phyloP scores from a whole-genome alignment of 2,797 vertebrate genomes.

The Rhynchonycteris naso region DNA sequence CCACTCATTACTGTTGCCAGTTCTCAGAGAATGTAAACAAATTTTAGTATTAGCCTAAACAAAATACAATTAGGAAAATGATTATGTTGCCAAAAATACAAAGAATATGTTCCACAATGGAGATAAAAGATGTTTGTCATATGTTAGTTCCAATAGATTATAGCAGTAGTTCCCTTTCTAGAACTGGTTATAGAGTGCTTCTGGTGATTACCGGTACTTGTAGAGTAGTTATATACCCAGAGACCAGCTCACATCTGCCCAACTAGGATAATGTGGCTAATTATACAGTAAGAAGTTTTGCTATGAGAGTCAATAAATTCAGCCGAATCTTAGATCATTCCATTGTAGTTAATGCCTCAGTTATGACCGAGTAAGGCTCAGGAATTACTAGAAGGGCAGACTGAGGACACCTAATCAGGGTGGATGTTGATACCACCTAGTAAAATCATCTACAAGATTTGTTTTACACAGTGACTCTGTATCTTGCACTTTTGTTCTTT shows the following conservation, averaged over 20 bases:
- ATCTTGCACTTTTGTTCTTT: not conserved
- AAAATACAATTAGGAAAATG: slow-evolving; percentile 68
- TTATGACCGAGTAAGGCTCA: not conserved
- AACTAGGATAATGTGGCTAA: slow-evolving; percentile 8
- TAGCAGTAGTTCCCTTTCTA: not conserved
- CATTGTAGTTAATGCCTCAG: not conserved
- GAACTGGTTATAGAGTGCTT: not conserved
- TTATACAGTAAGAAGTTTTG: not conserved
- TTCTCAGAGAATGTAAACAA: slow-evolving; percentile 64
- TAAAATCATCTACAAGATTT: not conserved
- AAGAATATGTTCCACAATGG: slow-evolving; percentile 49
- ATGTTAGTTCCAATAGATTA: not conserved
- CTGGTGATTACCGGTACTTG: not conserved
- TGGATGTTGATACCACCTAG: not conserved
- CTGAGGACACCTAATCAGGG: not conserved
- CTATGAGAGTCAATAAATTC: not conserved
- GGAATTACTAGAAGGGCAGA: not conserved
- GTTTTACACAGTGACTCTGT: not conserved
- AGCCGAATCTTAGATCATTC: not conserved
- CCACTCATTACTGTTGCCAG: slow-evolving; percentile 34
- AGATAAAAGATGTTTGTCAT: slow-evolving; percentile 45
- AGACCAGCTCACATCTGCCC: not conserved
- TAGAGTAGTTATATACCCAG: not conserved
- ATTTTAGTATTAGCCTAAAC: slow-evolving; percentile 69
- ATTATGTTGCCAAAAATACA: slow-evolving; percentile 59